Evolutionary conservation across 2,113 vertebrate species (phyloP).

Genomic region (Rhea americana): DNA sequence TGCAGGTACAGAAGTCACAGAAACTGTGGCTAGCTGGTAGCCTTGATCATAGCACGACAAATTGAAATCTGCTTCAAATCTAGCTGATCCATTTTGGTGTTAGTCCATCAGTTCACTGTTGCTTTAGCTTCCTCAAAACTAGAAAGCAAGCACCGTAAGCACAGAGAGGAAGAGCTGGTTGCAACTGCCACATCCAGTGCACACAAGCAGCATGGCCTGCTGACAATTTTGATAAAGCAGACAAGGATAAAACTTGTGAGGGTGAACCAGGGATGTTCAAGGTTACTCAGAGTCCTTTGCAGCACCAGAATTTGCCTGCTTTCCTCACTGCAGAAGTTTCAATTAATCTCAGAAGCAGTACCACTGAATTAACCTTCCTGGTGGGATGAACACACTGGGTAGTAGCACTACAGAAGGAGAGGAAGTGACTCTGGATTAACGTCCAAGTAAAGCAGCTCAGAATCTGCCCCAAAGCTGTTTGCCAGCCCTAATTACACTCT

Average conservation of each 20-base stretch:
- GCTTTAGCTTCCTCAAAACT: background rate
- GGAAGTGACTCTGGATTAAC: background rate
- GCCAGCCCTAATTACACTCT: conserved; percentile 5
- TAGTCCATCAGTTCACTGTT: background rate
- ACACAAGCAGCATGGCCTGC: background rate
- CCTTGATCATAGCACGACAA: background rate
- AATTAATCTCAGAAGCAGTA: background rate
- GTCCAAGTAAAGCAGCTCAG: rapidly evolving
- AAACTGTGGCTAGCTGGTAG: background rate
- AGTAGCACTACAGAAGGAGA: background rate
- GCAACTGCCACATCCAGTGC: background rate
- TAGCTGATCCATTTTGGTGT: background rate
- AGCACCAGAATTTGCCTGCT: background rate
- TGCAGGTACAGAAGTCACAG: background rate
- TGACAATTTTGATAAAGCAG: background rate
- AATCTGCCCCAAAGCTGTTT: background rate
- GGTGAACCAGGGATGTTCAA: rapidly evolving
- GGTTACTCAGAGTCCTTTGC: background rate
- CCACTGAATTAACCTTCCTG: background rate
- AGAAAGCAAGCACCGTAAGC: background rate
- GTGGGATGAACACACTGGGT: background rate
- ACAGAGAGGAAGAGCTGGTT: background rate
- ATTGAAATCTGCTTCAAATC: background rate
- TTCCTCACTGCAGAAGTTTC: background rate
- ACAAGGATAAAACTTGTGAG: rapidly evolving